Conservation (phyloP, 2,113 vertebrate genomes). For the Pelmatolapia mariae region DNA sequence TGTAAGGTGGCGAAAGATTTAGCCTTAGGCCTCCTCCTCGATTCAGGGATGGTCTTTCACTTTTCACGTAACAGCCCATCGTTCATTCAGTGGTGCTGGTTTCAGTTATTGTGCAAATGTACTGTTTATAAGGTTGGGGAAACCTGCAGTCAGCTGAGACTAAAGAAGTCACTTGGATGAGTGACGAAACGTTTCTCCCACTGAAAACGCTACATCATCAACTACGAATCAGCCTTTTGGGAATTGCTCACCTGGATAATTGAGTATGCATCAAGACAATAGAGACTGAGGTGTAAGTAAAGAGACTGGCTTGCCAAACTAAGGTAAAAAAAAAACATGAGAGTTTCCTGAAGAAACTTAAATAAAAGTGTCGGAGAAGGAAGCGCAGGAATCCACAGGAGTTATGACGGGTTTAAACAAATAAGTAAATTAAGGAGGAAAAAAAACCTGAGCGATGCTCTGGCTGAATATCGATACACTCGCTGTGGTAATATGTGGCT, state of each 20-base stretch:
- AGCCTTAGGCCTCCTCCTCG: neutral
- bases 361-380: neutral
- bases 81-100: neutral
- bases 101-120: neutral
- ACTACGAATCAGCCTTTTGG: neutral
- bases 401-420: neutral
- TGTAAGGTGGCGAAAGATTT: neutral
- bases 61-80: neutral
- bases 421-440: neutral
- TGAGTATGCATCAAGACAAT: neutral
- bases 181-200: neutral
- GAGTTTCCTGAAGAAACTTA: neutral
- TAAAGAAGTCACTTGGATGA: neutral
- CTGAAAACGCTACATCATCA: neutral
- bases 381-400: fast-evolving
- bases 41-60: neutral
- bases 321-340: fast-evolving
- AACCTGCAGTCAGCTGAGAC: neutral
- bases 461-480: neutral
- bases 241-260: fast-evolving
- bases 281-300: neutral
- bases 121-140: neutral
- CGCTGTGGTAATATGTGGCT: neutral
- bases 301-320: neutral
- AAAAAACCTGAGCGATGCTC: neutral